These are phyloP conservation scores for Cherax quadricarinatus DNA, from an alignment of 1,140 invertebrate species.

Conservation along the genomic window DNA sequence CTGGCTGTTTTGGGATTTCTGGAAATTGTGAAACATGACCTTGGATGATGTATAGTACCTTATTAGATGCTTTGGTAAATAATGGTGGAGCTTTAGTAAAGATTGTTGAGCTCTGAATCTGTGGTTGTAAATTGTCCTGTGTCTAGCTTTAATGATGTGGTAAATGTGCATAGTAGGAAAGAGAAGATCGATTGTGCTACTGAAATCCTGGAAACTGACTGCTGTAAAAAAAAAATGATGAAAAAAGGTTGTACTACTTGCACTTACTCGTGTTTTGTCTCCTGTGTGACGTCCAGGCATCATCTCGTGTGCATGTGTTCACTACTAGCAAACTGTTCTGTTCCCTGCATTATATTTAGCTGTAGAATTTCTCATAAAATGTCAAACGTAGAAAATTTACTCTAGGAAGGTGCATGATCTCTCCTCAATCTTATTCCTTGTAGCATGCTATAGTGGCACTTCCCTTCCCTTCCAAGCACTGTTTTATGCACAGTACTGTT, in stretches of 20 bases:
- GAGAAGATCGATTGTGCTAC: background rate
- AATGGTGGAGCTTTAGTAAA: background rate
- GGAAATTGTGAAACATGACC: conserved; percentile 5
- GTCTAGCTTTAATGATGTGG: background rate
- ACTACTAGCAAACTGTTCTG: background rate
- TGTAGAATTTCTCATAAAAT: background rate
- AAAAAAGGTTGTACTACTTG: background rate
- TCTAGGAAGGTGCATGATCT: too few relatives aligned
- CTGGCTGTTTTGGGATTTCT: background rate
- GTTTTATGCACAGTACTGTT: background rate
- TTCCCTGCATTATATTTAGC: background rate
- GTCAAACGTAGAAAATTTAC: too few relatives aligned
- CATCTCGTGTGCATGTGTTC: background rate
- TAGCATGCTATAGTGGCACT: background rate
- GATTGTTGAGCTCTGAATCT: background rate
- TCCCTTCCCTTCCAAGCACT: background rate
- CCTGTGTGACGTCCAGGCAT: background rate
- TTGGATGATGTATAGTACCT: background rate
- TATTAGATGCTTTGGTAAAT: background rate
- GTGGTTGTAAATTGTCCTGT: background rate
- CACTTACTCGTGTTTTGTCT: background rate
- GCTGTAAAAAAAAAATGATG: background rate
- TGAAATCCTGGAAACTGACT: background rate
- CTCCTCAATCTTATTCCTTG: too few relatives aligned
- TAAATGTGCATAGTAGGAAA: background rate